Percentiles rank a stretch among this genome's conserved stretches.
phyloP scores from a whole-genome alignment of 2,113 vertebrate species.

The Malurus elegans region DNA sequence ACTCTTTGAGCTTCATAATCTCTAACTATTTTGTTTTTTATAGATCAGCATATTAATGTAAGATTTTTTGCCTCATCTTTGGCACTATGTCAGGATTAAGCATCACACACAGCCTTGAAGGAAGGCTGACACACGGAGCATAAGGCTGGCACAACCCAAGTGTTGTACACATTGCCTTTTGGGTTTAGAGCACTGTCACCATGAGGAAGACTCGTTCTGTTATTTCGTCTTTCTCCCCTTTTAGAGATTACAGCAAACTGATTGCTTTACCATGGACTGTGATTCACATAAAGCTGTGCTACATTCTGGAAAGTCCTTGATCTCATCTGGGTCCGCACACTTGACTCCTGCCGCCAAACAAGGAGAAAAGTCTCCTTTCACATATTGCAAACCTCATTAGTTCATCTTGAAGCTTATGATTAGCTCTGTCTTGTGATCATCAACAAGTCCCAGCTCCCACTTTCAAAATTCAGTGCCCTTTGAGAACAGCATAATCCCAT shows the following conservation, averaged over 20 bases:
- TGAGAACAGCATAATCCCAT: neutral
- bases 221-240: neutral
- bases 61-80: neutral
- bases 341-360: neutral
- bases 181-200: neutral
- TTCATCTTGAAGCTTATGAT: neutral
- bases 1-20: neutral
- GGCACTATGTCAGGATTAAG: neutral
- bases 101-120: neutral
- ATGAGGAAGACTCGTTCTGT: neutral
- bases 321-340: neutral
- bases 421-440: neutral
- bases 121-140: neutral
- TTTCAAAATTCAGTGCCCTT: neutral
- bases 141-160: neutral
- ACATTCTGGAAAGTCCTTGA: constrained; percentile 1
- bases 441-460: neutral
- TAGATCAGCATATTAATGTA: neutral
- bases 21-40: neutral
- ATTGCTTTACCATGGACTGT: neutral
- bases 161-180: neutral
- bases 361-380: neutral
- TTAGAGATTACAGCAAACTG: neutral
- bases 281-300: neutral
- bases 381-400: neutral